Evolutionary conservation across 53 echinoderm and acorn worm species (phyloP).

Genomic region (Echinarachnius parma): DNA sequence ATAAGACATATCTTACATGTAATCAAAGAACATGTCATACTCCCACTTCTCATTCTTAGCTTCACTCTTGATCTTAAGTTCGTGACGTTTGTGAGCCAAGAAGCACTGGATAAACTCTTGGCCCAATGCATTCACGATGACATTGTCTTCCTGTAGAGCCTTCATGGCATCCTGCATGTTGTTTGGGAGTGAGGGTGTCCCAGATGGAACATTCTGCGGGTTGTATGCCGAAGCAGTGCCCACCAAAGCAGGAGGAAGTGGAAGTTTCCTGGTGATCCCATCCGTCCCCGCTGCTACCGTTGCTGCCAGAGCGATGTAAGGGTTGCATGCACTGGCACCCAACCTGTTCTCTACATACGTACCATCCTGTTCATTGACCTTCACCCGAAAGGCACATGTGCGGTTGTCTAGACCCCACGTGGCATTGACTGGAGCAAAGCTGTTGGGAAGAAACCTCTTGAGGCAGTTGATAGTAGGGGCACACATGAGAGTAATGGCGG

Average conservation of each 20-base stretch:
- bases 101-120: conserved; percentile 37
- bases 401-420: conserved; percentile 67
- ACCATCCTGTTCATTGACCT: conserved; percentile 40
- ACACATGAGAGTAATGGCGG: conserved; percentile 53
- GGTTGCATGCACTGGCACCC: conserved; percentile 18
- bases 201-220: background rate
- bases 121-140: conserved; percentile 7
- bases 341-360: conserved; percentile 52
- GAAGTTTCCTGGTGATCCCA: conserved; percentile 30
- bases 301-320: conserved; percentile 31
- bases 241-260: conserved; percentile 8
- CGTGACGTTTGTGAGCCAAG: conserved; percentile 20
- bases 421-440: conserved; percentile 63
- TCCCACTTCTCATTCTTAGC: conserved; percentile 18
- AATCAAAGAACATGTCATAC: conserved; percentile 14
- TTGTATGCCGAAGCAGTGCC: conserved; percentile 17
- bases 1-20: too few relatives aligned
- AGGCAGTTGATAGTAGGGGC: conserved; percentile 61
- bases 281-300: conserved; percentile 40
- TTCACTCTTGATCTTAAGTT: conserved; percentile 1
- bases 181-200: background rate
- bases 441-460: conserved; percentile 35
- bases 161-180: conserved; percentile 24
- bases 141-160: conserved; percentile 21
- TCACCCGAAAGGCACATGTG: conserved; percentile 55